Percentiles rank a stretch among this genome's conserved stretches.
These are phyloP conservation scores for Phlogophora meticulosa DNA, from an alignment of 2,888 invertebrate species.

Conservation along the genomic window DNA sequence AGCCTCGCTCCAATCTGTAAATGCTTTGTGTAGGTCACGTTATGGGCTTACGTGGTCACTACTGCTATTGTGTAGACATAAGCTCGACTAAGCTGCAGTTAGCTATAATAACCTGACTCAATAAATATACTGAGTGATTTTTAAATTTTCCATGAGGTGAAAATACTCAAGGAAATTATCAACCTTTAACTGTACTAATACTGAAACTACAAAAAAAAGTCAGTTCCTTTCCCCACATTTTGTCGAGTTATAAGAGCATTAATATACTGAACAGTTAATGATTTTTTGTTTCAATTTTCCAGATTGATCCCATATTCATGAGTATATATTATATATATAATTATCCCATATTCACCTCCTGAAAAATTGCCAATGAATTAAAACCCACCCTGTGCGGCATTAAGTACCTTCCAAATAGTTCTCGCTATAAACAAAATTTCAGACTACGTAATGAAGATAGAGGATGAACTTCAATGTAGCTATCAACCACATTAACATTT, in stretches of 20 bases:
- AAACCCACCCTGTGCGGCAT: neutral
- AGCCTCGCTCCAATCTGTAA: constrained; percentile 79
- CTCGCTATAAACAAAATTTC: constrained; percentile 36
- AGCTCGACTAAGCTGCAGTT: constrained; percentile 64
- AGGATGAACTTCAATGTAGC: constrained; percentile 32
- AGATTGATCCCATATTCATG: too few relatives aligned
- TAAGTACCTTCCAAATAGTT: constrained; percentile 17
- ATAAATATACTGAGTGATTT: constrained; percentile 10
- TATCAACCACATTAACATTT: constrained; percentile 67
- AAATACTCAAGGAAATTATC: too few relatives aligned
- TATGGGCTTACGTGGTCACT: constrained; percentile 73
- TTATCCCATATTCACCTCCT: too few relatives aligned
- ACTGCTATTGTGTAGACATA: constrained; percentile 66
- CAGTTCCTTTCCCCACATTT: too few relatives aligned
- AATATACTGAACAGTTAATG: too few relatives aligned
- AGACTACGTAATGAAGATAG: constrained; percentile 32
- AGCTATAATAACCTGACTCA: constrained; percentile 47
- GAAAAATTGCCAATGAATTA: too few relatives aligned
- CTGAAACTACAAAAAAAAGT: too few relatives aligned
- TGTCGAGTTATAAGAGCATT: too few relatives aligned
- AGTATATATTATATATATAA: too few relatives aligned
- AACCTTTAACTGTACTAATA: too few relatives aligned
- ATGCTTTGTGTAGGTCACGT: constrained; percentile 79
- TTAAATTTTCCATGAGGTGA: too few relatives aligned
- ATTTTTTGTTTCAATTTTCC: too few relatives aligned